Percentiles rank a stretch among this genome's conserved stretches.
Conservation (phyloP, 2,113 vertebrate species). For the Sapajus apella region DNA sequence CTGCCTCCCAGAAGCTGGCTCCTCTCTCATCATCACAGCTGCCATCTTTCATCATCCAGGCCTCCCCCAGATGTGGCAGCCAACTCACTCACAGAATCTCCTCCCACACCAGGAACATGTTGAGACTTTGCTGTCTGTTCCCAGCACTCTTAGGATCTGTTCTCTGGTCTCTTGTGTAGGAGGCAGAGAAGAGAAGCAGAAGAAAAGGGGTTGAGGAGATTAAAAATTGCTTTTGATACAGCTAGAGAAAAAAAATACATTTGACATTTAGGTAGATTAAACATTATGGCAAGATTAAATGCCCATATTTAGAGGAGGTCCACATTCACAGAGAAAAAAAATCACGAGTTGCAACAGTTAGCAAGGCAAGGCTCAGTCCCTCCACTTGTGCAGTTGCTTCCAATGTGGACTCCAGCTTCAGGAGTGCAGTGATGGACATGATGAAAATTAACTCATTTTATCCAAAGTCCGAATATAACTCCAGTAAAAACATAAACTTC, state of each 20-base stretch:
- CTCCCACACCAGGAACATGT: conserved; percentile 59
- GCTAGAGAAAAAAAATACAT: neutral
- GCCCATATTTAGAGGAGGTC: neutral
- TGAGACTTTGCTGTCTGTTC: conserved; percentile 4
- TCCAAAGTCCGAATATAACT: conserved; percentile 20
- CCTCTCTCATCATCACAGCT: conserved; percentile 62
- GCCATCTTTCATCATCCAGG: conserved; percentile 66
- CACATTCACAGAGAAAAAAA: neutral
- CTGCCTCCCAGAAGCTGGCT: conserved; percentile 66
- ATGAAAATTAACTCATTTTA: neutral
- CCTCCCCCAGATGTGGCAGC: conserved; percentile 77
- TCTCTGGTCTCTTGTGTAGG: neutral
- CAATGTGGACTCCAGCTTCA: neutral
- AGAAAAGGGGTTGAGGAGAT: neutral
- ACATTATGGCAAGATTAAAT: neutral
- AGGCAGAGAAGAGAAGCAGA: neutral
- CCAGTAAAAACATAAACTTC: neutral
- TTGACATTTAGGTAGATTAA: neutral
- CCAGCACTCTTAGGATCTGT: neutral
- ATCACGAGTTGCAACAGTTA: neutral
- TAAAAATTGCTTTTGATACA: neutral
- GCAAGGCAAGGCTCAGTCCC: neutral
- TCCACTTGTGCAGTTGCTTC: neutral
- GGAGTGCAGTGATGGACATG: neutral
- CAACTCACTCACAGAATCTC: neutral